These are phyloP conservation scores for Ips nitidus DNA, from an alignment of 1,140 invertebrate species.

Conservation along the genomic window DNA sequence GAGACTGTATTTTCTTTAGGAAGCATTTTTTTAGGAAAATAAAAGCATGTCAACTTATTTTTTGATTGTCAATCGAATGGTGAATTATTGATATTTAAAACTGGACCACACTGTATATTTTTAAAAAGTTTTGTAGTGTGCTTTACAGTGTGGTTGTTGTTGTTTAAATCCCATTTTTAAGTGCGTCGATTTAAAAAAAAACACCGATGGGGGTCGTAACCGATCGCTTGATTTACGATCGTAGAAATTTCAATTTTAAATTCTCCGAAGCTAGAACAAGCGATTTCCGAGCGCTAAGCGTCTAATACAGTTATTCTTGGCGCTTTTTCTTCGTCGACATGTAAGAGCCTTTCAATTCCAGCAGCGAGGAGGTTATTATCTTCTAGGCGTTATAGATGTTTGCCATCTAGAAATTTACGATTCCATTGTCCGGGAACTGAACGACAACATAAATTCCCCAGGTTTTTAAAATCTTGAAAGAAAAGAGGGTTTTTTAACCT, in stretches of 20 bases:
- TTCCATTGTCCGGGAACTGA: not conserved
- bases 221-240: constrained; percentile 27
- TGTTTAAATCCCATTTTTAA: no score
- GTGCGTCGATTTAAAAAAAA: no score
- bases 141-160: no score
- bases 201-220: not conserved
- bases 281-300: constrained; percentile 17
- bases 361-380: constrained; percentile 14
- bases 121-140: no score
- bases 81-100: no score
- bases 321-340: constrained; percentile 10
- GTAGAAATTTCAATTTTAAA: constrained; percentile 32
- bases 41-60: no score
- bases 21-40: no score
- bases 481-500: no score
- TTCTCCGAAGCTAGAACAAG: constrained; percentile 14
- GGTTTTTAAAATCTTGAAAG: no score
- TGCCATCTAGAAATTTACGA: constrained; percentile 9
- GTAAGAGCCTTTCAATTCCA: constrained; percentile 14
- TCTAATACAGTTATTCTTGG: constrained; percentile 16
- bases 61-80: no score
- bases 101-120: no score
- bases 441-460: not conserved
- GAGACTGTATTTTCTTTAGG: no score
- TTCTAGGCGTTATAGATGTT: constrained; percentile 10